Evolutionary conservation across 2,888 invertebrate species (phyloP).

Genomic region (Oligia latruncula): DNA sequence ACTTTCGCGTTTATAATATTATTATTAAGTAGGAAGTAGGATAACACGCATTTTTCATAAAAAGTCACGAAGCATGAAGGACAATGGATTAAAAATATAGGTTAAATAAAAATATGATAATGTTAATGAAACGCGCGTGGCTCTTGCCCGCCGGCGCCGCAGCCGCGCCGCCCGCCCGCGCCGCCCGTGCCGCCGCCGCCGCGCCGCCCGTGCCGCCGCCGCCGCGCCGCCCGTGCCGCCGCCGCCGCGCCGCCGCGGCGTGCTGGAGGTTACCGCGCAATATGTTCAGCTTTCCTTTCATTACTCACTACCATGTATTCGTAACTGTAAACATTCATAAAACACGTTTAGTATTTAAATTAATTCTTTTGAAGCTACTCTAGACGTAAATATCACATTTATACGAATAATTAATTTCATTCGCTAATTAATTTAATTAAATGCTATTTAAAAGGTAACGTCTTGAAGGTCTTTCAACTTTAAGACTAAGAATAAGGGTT

Average conservation of each 20-base stretch:
- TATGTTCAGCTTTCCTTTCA: constrained; percentile 11
- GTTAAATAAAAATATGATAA: not conserved
- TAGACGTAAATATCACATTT: constrained; percentile 28
- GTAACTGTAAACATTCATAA: constrained; percentile 14
- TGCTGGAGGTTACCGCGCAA: not conserved
- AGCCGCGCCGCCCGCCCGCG: too few relatives aligned
- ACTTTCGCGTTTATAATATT: too few relatives aligned
- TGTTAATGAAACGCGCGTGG: too few relatives aligned
- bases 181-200: not conserved
- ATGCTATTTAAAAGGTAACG: constrained; percentile 3
- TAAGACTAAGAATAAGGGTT: not conserved
- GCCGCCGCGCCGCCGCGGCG: not conserved
- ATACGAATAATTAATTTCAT: constrained; percentile 26
- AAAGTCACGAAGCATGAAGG: constrained; percentile 1
- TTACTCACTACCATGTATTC: not conserved
- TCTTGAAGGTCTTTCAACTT: constrained; percentile 14
- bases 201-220: too few relatives aligned
- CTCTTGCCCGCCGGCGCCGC: too few relatives aligned
- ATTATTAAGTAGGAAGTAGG: too few relatives aligned
- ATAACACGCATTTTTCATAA: not conserved
- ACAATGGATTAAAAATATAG: constrained; percentile 11
- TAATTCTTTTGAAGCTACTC: constrained; percentile 38
- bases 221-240: not conserved
- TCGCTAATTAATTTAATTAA: constrained; percentile 15
- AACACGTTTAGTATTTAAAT: constrained; percentile 26